Evolutionary conservation across 2,113 vertebrate species (phyloP), one percentile per base, ranked within the genome.

Genomic region (Amblyornis subalaris): DNA sequence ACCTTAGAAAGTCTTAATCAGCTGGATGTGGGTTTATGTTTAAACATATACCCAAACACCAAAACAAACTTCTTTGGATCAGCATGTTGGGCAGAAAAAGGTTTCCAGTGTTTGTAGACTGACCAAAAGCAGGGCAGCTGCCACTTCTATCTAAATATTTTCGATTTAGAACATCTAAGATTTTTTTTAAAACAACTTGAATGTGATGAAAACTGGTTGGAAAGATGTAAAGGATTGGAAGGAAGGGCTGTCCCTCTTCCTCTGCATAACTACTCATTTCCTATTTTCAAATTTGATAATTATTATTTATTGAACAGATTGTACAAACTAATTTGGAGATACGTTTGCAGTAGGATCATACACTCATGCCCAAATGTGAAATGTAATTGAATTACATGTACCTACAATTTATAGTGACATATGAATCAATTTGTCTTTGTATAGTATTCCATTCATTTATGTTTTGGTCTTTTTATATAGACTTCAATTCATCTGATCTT

Each of bases 21-120:
- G 95, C 96, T 97, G 98, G 97, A 98, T 98, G 97, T 98, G 98
- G 97, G 97, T 95, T 95, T 96, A 87, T 95, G 96, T 89, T 97
- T 98, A 98, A 98, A 97, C 97, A 97, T 96, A 97, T 89, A 95
- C 86, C 83, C 83, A 57, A 95, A 89, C 78, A 88, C 86, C 82
- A 70, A 97, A 97, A 96, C 94, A 89, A 97, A 94, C 95, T 94
- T 76, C 88, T 94, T 90, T 6, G 77, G 93, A 64, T 95, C 75
- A 95, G 88, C 69, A 40, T 75, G 85, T 77, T 88, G 90, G 92
- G 85, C 51, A 83, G 78, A 72, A 64, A 75, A 85, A 91, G 80
- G 66, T 71, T 95, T 94, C 72, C 85, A 95, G 90, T 89, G 85
- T 93, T 94, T 80, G 45, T 64, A 87, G 81, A 35, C 72, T 91